Percentiles rank a stretch among this genome's conserved stretches.
Evolutionary conservation across 1,140 invertebrate species (phyloP).

Genomic region (Drosophila ohnishii): DNA sequence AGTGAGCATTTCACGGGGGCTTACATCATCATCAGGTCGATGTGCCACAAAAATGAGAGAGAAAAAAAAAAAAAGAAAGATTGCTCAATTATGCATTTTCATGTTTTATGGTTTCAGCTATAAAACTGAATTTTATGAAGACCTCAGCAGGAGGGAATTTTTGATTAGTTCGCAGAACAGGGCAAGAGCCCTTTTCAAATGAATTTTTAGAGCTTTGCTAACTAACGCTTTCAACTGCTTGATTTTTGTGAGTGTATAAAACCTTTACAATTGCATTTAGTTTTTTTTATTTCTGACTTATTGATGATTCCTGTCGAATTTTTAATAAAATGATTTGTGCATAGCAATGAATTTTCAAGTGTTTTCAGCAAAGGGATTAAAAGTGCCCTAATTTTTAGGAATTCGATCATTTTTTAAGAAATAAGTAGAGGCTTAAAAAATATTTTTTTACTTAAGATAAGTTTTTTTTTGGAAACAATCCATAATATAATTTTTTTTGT

Average conservation of each 20-base stretch:
- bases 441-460: not conserved
- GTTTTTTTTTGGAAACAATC: no score
- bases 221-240: not conserved
- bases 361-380: not conserved
- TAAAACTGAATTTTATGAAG: conserved; percentile 17
- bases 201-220: not conserved
- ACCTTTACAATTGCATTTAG: not conserved
- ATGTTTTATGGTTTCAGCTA: conserved; percentile 7
- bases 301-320: not conserved
- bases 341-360: conserved; percentile 1
- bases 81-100: conserved; percentile 17
- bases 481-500: no score
- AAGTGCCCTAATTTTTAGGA: not conserved
- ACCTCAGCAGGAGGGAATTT: conserved; percentile 2
- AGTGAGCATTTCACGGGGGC: conserved; percentile 19
- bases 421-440: not conserved
- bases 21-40: conserved; percentile 18
- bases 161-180: conserved; percentile 15
- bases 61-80: not conserved
- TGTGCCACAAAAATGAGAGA: conserved; percentile 5
- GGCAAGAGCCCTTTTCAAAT: conserved; percentile 4
- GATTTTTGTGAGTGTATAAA: conserved; percentile 1
- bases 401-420: no score
- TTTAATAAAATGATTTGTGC: conserved; percentile 3
- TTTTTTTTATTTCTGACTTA: not conserved